A percentile compares a stretch with the other conserved stretches of the same genome.
Evolutionary conservation across 2,797 vertebrate genomes (phyloP).

Genomic region (Poecilia gillii): DNA sequence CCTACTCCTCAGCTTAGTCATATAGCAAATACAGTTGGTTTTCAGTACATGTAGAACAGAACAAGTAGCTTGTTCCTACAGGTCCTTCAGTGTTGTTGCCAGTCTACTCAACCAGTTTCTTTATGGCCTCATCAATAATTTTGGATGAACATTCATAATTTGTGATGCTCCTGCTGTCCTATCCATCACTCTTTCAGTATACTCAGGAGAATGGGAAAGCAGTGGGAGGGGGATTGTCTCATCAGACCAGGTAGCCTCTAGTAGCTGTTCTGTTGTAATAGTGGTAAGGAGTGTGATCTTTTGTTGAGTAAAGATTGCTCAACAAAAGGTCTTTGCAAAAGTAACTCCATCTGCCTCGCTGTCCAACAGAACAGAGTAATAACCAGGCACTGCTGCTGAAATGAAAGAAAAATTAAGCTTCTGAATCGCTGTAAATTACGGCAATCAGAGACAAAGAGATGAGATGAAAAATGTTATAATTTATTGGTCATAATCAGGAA

Average conservation of each 20-base stretch:
- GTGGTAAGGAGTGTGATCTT: no score
- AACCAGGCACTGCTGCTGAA: background rate
- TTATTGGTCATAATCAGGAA: background rate
- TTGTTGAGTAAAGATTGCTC: background rate
- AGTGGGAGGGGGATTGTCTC: no score
- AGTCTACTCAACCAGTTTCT: background rate
- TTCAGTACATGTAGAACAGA: background rate
- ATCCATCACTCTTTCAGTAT: no score
- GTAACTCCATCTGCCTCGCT: background rate
- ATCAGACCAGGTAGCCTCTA: background rate
- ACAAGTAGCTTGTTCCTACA: background rate
- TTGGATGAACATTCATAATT: no score
- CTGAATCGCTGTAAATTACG: background rate
- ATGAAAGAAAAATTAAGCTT: background rate
- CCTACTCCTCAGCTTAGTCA: no score
- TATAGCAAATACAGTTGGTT: background rate
- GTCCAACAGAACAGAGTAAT: background rate
- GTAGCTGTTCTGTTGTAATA: background rate
- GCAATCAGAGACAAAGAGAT: background rate
- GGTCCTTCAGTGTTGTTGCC: background rate
- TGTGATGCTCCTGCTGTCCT: no score
- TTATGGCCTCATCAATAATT: background rate
- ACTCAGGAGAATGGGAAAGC: no score
- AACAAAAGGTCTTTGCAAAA: background rate
- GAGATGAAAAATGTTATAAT: background rate